These are phyloP conservation scores for Hippopotamyrus pictus DNA, from an alignment of 2,797 vertebrate genomes.

Conservation along the genomic window DNA sequence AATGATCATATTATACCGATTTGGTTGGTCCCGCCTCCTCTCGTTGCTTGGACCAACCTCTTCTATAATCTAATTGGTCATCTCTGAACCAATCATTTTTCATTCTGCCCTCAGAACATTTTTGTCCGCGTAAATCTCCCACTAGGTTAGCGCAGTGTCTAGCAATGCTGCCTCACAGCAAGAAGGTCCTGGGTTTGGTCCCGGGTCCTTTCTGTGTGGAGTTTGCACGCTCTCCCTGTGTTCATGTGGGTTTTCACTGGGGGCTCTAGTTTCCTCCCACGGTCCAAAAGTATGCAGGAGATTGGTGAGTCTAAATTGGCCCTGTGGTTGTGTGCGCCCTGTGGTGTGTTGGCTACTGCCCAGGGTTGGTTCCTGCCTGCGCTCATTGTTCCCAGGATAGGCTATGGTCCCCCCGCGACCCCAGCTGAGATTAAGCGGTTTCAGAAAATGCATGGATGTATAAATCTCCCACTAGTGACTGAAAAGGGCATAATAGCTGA, in stretches of 20 bases:
- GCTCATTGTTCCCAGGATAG: not conserved
- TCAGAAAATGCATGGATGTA: not conserved
- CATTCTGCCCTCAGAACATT: not conserved
- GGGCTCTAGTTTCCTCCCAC: not conserved
- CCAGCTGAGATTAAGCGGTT: not conserved
- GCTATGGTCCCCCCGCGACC: not conserved
- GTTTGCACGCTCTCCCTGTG: not conserved
- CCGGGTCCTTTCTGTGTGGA: not conserved
- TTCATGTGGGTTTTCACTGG: not conserved
- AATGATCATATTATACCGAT: not conserved
- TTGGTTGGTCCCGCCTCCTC: not conserved
- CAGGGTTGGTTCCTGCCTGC: not conserved
- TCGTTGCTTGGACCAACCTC: not conserved
- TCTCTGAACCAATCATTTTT: not conserved
- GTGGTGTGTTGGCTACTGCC: not conserved
- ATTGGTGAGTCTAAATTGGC: not conserved
- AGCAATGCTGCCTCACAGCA: not conserved
- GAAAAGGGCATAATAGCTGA: not conserved
- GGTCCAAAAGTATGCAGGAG: not conserved
- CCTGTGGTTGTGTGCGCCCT: too few relatives aligned
- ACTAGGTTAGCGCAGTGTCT: not conserved
- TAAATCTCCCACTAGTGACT: not conserved
- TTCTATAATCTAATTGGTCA: not conserved
- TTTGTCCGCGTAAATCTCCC: not conserved
- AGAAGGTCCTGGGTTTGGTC: not conserved